Evolutionary conservation across 2,113 vertebrate genomes (phyloP), one percentile per base, ranked within the genome.

Genomic region (Phoxinus phoxinus): DNA sequence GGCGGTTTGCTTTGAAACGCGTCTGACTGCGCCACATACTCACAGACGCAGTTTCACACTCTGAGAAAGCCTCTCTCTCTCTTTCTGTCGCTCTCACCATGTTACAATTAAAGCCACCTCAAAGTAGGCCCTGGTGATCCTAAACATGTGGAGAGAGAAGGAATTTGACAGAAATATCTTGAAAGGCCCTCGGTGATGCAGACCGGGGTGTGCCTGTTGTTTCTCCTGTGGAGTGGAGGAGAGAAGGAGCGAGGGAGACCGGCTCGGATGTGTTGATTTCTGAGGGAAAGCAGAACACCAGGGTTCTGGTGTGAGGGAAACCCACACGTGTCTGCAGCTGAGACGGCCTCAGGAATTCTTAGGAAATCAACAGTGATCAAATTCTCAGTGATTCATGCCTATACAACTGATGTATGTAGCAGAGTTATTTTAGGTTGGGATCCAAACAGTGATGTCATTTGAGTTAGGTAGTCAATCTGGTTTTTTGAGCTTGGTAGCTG

Each of bases 1-100:
- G 21, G 92, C 23, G 91, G 93, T 93, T 93, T 91, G 83, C 94
- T 95, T 95, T 95, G 94, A 95, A 94, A 94, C 90, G 86, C 85
- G 44, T 89, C 92, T 92, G 92, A 91, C 91, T 91, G 92, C 89
- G 91, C 93, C 91, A 90, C 91, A 90, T 85, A 89, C 91, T 93
- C 85, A 85, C 85, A 77, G 88, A 87, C 80, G 88, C 85, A 48
- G 83, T 88, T 89, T 92, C 86, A 90, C 88, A 89, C 90, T 87
- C 87, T 27, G 79, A 41, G 21, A 23, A 72, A 86, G 82, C 13
- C 23, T 23, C 17, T 53, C 6, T 19, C 23, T 83, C 27, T 63
- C 17, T 73, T 27, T 87, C 86, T 82, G 71, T 65, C 82, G 90
- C 81, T 84, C 83, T 72, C 82, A 25, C 79, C 65, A 83, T 71